Conservation (phyloP, 2,888 invertebrate genomes). For the Caradrina kadenii region DNA sequence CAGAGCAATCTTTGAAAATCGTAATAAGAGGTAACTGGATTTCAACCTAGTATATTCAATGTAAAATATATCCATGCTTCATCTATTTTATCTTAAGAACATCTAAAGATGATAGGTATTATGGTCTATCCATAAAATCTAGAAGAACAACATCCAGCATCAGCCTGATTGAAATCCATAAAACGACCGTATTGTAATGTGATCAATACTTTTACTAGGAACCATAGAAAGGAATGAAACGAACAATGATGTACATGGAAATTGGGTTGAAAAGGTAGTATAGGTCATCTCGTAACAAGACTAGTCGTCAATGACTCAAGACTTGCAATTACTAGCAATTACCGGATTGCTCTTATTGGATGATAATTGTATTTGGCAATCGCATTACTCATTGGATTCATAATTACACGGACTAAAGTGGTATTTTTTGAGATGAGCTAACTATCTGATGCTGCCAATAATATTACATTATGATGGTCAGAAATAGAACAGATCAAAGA, state of each 20-base stretch:
- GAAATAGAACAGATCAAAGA: conserved; percentile 41
- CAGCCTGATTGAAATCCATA: not conserved
- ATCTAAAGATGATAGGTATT: not conserved
- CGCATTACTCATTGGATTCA: conserved; percentile 53
- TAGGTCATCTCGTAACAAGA: conserved; percentile 37
- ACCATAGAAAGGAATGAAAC: conserved; percentile 1
- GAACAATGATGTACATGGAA: conserved; percentile 23
- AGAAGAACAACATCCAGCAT: not conserved
- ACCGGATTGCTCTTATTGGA: conserved; percentile 60
- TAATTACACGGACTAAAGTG: conserved; percentile 29
- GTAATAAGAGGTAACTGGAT: not conserved
- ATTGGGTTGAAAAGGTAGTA: conserved; percentile 43
- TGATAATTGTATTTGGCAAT: conserved; percentile 66
- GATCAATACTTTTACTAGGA: not conserved
- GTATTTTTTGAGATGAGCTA: conserved; percentile 55
- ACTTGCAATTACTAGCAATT: conserved; percentile 62
- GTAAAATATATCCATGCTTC: no score
- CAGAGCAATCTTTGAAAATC: not conserved
- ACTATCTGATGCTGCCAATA: conserved; percentile 44
- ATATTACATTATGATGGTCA: conserved; percentile 22
- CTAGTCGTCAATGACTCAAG: conserved; percentile 51
- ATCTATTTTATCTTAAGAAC: no score
- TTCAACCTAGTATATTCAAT: not conserved
- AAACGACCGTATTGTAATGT: not conserved
- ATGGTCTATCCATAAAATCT: not conserved